These are phyloP conservation scores for Rhea americana DNA, from an alignment of 2,113 vertebrate genomes.

Conservation along the genomic window DNA sequence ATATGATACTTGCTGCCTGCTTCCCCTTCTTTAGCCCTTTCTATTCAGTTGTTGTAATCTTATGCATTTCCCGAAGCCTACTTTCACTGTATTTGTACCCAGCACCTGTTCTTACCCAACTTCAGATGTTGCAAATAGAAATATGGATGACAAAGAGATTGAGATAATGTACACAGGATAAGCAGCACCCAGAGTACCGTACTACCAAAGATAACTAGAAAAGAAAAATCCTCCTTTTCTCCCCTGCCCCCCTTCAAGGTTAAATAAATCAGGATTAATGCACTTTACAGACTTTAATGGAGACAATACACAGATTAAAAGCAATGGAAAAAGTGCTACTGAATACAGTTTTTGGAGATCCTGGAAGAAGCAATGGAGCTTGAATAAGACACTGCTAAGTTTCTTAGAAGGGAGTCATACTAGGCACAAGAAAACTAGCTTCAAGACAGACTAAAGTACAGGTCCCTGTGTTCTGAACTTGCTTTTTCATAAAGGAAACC, in stretches of 20 bases:
- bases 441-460: background rate
- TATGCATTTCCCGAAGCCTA: background rate
- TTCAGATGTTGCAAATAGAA: background rate
- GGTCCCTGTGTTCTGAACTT: background rate
- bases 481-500: background rate
- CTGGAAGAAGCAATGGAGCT: background rate
- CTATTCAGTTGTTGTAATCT: background rate
- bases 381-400: background rate
- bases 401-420: background rate
- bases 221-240: background rate
- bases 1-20: background rate
- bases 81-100: background rate
- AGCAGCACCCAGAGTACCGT: background rate
- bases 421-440: background rate
- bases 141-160: background rate
- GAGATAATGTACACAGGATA: background rate
- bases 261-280: background rate
- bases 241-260: background rate
- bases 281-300: background rate
- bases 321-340: background rate
- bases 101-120: background rate
- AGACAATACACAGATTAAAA: background rate
- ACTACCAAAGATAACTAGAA: background rate
- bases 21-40: background rate
- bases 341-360: background rate